These are phyloP conservation scores for Hyperoplus immaculatus DNA, from an alignment of 2,797 vertebrate species.

Conservation along the genomic window DNA sequence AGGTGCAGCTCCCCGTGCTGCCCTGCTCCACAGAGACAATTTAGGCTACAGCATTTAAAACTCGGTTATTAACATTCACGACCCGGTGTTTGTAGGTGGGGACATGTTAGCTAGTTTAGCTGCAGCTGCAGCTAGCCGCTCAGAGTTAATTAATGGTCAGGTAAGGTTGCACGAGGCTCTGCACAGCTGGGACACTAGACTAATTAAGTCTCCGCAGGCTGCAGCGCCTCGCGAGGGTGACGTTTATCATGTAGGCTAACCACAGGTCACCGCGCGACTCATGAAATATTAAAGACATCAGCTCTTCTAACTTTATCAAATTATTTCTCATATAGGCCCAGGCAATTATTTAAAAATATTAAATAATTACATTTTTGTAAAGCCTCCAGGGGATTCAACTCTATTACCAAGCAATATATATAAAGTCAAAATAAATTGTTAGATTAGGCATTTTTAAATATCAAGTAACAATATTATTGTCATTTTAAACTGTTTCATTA, in stretches of 20 bases:
- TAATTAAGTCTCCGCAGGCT: slow-evolving; percentile 62
- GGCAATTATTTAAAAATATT: neutral
- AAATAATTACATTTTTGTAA: neutral
- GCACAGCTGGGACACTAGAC: slow-evolving; percentile 73
- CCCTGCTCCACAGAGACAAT: slow-evolving; percentile 30
- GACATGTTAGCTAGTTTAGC: slow-evolving; percentile 63
- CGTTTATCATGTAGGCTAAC: slow-evolving; percentile 25
- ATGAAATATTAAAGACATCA: neutral
- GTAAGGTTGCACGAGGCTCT: slow-evolving; percentile 61
- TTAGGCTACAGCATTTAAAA: slow-evolving; percentile 27
- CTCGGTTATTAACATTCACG: slow-evolving; percentile 69
- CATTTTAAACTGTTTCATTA: no score
- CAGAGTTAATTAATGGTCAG: slow-evolving; percentile 72
- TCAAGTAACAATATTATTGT: no score
- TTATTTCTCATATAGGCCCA: slow-evolving; percentile 2
- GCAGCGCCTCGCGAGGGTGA: slow-evolving; percentile 45
- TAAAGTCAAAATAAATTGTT: neutral
- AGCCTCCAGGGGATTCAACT: neutral
- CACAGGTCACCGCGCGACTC: slow-evolving; percentile 40
- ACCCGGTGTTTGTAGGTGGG: slow-evolving; percentile 57
- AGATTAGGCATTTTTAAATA: no score
- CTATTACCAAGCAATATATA: neutral
- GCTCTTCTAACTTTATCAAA: neutral
- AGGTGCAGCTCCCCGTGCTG: slow-evolving; percentile 25
- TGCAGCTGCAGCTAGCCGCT: slow-evolving; percentile 65